A percentile compares a stretch with the other conserved stretches of the same genome.
Conservation (phyloP, 2,888 invertebrate species). For the Eremobia ochroleuca region DNA sequence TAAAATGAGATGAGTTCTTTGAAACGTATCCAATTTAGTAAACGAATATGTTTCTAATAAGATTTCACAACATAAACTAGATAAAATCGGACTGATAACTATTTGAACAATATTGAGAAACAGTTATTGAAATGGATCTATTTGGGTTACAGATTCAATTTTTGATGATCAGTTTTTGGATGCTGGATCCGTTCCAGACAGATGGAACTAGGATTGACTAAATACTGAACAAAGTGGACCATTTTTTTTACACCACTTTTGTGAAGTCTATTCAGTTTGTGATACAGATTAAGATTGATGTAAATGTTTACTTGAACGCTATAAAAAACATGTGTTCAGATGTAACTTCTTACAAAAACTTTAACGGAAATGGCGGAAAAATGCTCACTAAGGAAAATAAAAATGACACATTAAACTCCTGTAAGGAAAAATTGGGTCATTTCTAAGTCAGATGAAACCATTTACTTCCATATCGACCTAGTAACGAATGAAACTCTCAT, state of each 20-base stretch:
- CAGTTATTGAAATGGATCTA: not conserved
- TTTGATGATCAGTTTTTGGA: not conserved
- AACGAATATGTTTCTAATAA: not conserved
- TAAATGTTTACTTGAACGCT: not conserved
- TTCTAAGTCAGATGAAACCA: constrained; percentile 18
- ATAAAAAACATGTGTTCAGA: not conserved
- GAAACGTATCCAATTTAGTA: not conserved
- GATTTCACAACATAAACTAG: constrained; percentile 7
- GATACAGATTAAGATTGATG: not conserved
- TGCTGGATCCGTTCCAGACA: not conserved
- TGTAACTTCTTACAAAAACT: not conserved
- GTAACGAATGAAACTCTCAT: constrained; percentile 34
- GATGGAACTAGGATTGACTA: not conserved
- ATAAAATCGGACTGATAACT: not conserved
- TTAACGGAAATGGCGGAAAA: not conserved
- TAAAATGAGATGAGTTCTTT: constrained; percentile 34
- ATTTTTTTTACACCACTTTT: not conserved
- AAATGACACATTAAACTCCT: not conserved
- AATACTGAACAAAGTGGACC: not conserved
- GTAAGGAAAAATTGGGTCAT: not conserved
- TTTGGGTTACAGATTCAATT: not conserved
- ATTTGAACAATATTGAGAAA: constrained; percentile 15
- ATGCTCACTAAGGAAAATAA: not conserved
- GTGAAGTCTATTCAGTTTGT: not conserved
- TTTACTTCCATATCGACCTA: constrained; percentile 29